Conservation (phyloP, 2,888 invertebrate species). For the Callyntrura guangdongensis region DNA sequence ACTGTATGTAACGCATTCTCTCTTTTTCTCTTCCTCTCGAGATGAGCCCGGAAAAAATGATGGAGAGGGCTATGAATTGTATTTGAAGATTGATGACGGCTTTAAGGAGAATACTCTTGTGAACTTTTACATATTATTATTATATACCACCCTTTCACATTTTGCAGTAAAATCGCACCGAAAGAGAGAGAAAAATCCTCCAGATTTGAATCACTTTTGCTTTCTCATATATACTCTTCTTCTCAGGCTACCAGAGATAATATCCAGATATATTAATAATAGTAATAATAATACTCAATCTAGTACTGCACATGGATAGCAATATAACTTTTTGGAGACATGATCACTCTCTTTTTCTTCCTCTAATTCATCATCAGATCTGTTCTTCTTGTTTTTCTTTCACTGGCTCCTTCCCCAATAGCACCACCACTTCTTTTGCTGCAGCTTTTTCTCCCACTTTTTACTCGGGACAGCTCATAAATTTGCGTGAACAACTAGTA, state of each 20-base stretch:
- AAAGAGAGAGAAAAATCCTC: constrained; percentile 11
- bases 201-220: constrained; percentile 59
- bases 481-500: background rate
- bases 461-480: background rate
- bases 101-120: constrained; percentile 37
- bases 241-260: background rate
- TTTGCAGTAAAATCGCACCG: too few relatives aligned
- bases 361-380: constrained; percentile 28
- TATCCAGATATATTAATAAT: too few relatives aligned
- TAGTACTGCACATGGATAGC: background rate
- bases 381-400: background rate
- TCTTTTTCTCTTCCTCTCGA: background rate
- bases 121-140: background rate
- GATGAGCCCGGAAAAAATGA: constrained; percentile 32
- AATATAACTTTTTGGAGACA: background rate
- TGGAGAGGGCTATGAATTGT: constrained; percentile 61
- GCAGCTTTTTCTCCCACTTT: background rate
- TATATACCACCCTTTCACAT: background rate
- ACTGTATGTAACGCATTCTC: background rate
- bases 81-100: constrained; percentile 69
- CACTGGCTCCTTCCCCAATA: too few relatives aligned
- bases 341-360: constrained; percentile 34
- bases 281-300: background rate
- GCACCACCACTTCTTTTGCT: background rate
- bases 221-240: constrained; percentile 26